phyloP scores from a whole-genome alignment of 2,888 invertebrate genomes.

The Protodeltote pygarga region DNA sequence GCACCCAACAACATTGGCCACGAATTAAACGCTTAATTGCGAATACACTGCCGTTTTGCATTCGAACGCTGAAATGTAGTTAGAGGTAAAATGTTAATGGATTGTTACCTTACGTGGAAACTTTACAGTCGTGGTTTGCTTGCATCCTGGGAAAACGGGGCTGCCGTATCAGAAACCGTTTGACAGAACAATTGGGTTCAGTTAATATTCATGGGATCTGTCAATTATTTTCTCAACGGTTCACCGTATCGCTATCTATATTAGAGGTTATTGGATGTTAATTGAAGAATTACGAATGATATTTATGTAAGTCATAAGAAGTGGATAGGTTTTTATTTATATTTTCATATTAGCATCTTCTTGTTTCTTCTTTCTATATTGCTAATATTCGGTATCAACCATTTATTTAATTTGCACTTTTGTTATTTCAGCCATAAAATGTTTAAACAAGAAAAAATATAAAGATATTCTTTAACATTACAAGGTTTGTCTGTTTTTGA shows the following conservation, averaged over 20 bases:
- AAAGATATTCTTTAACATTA: no score
- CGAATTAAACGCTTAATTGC: conserved; percentile 62
- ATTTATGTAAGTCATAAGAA: no score
- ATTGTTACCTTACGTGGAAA: conserved; percentile 72
- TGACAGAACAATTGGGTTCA: conserved; percentile 69
- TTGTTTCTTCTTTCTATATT: no score
- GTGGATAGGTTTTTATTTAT: no score
- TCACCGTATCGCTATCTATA: conserved; percentile 31
- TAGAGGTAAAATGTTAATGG: conserved; percentile 75
- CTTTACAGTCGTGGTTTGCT: conserved; percentile 49
- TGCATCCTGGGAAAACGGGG: conserved; percentile 61
- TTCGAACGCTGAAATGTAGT: conserved; percentile 66
- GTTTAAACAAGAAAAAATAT: no score
- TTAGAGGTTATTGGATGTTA: conserved; percentile 37
- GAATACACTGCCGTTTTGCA: conserved; percentile 63
- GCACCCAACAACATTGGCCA: conserved; percentile 31
- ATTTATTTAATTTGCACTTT: conserved; percentile 6
- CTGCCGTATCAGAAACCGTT: conserved; percentile 57
- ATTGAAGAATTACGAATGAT: conserved; percentile 37
- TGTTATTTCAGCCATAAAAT: no score
- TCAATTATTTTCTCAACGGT: conserved; percentile 60
- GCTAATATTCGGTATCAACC: no score
- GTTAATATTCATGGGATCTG: conserved; percentile 67
- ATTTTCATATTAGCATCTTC: no score
- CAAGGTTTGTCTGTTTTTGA: no score